These are phyloP conservation scores for Melanotaenia trifasciata DNA, from an alignment of 2,797 vertebrate species.

Conservation along the genomic window DNA sequence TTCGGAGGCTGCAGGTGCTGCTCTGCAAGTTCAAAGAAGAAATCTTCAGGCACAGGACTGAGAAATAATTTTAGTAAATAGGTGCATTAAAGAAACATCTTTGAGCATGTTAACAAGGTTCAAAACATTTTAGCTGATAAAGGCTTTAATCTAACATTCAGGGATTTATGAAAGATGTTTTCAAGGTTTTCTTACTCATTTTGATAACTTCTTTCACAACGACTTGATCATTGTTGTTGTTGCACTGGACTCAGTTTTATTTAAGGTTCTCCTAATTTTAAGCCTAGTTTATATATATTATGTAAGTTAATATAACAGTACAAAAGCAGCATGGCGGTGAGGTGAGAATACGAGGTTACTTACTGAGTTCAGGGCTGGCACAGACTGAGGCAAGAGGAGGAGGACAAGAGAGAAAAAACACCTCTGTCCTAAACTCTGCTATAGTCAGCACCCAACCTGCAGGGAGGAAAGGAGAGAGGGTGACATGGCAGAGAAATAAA, in stretches of 20 bases:
- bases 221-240: neutral
- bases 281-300: neutral
- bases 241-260: neutral
- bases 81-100: neutral
- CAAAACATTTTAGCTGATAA: neutral
- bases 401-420: constrained; percentile 37
- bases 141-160: neutral
- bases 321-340: constrained; percentile 8
- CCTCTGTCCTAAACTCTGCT: constrained; percentile 57
- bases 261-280: neutral
- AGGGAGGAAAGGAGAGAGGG: constrained; percentile 39
- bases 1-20: neutral
- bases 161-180: neutral
- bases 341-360: constrained; percentile 36
- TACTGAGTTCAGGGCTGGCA: constrained; percentile 48
- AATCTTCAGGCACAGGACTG: neutral
- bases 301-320: neutral
- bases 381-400: constrained; percentile 15
- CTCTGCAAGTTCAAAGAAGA: neutral
- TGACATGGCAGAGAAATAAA: constrained; percentile 21
- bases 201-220: neutral
- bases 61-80: neutral
- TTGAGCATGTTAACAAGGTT: neutral
- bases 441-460: constrained; percentile 63
- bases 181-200: neutral